Evolutionary conservation across 1,140 invertebrate species (phyloP), one percentile per base, ranked within the genome.

Genomic region (Meloidogyne floridensis): DNA sequence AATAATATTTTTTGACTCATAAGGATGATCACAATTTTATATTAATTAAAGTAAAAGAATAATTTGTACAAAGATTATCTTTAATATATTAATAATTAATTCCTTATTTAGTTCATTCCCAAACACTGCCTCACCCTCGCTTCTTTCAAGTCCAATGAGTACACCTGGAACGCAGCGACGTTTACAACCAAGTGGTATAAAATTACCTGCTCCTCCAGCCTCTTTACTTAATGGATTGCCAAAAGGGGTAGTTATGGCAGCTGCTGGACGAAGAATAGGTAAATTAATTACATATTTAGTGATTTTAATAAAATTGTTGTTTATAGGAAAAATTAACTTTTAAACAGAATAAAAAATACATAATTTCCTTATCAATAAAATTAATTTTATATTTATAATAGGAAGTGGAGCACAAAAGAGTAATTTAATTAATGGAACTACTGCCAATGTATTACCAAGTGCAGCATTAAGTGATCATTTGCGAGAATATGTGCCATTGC

Each of bases 141-240:
- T 65, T n/a, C 59, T 65, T 65, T 47, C 77, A 51, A 42, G 51
- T 10, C 18, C 18, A 42, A 18, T 72, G 18, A 79, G 72, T 74
- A 51, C 72, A 2, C 72, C 72, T 11, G 43, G 43, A 13, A 74
- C 72, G 6, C 43, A 42, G 59, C 59, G 42, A 18, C 43, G 18
- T 32, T 43, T 32, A 69, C 59, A 72, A 72, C 20, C 59, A 43
- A 79, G 65, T 72, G 77, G 77, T 51, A 69, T 79, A 69, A 79
- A 79, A 79, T 43, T 79, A 53, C 59, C 59, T n/a, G 18, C 20
- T 11, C 59, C 77, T 43, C 18, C 77, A 10, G 11, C 65, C 2
- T 69, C 65, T 7, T 72, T 79, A 53, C 77, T 79, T 20, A 79
- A 71, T 72, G 77, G 77, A 18, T 32, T 42, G 32, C 20, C 43